Evolutionary conservation across 2,113 vertebrate genomes (phyloP).

Genomic region (Plecturocebus donacophilus): DNA sequence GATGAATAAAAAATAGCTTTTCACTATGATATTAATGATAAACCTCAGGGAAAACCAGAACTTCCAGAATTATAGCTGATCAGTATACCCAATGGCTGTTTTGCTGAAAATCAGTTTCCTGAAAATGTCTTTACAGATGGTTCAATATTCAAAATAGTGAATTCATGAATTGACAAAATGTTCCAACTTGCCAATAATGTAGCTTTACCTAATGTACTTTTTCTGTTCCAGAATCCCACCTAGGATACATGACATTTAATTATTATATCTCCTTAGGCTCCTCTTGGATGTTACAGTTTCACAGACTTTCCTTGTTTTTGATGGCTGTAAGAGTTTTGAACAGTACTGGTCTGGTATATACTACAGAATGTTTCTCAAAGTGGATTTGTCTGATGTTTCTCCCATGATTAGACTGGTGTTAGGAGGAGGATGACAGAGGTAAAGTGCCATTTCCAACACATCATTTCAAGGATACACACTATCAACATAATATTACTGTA

Average conservation of each 20-base stretch:
- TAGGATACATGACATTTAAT: background rate
- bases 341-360: background rate
- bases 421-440: background rate
- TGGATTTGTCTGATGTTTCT: background rate
- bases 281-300: background rate
- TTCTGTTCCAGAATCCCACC: background rate
- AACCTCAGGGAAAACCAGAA: background rate
- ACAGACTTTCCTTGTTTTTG: background rate
- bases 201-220: background rate
- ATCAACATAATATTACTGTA: background rate
- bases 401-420: background rate
- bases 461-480: background rate
- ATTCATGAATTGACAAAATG: background rate
- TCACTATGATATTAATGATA: background rate
- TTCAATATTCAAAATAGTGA: slow-evolving; percentile 3
- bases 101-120: background rate
- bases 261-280: background rate
- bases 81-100: background rate
- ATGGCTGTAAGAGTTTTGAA: background rate
- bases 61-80: background rate
- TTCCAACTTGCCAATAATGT: background rate
- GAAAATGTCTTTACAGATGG: background rate
- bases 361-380: background rate
- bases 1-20: slow-evolving; percentile 5
- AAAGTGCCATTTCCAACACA: background rate